phyloP scores from a whole-genome alignment of 2,113 vertebrate species.

The Haemorhous mexicanus region DNA sequence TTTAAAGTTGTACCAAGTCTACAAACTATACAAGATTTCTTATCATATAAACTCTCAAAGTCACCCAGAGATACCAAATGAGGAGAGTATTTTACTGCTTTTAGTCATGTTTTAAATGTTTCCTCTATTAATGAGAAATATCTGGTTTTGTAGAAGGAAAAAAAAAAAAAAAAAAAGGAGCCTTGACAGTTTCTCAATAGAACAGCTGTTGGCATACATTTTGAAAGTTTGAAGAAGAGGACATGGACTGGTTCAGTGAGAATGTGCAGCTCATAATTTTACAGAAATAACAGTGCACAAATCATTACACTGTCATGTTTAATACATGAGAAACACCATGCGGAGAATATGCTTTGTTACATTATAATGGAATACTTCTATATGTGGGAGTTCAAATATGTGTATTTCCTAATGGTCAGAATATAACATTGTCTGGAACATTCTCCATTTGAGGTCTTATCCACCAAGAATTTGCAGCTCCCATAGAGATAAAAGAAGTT shows the following conservation, averaged over 20 bases:
- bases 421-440: background rate
- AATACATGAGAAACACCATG: conserved; percentile 14
- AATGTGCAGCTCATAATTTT: conserved; percentile 30
- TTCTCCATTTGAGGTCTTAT: background rate
- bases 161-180: background rate
- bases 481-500: background rate
- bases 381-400: conserved; percentile 6
- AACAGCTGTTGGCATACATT: background rate
- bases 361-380: conserved; percentile 17
- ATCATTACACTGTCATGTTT: background rate
- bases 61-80: background rate
- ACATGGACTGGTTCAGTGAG: background rate
- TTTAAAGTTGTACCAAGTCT: background rate
- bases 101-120: background rate
- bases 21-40: background rate
- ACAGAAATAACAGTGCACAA: conserved; percentile 13
- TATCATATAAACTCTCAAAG: background rate
- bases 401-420: background rate
- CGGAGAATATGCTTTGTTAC: background rate
- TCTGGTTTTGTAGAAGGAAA: background rate
- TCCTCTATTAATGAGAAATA: background rate
- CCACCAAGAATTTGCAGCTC: background rate
- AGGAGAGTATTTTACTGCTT: background rate
- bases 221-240: background rate
- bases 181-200: background rate